These are phyloP conservation scores for Ormia ochracea DNA, from an alignment of 2,888 invertebrate species.

Conservation along the genomic window DNA sequence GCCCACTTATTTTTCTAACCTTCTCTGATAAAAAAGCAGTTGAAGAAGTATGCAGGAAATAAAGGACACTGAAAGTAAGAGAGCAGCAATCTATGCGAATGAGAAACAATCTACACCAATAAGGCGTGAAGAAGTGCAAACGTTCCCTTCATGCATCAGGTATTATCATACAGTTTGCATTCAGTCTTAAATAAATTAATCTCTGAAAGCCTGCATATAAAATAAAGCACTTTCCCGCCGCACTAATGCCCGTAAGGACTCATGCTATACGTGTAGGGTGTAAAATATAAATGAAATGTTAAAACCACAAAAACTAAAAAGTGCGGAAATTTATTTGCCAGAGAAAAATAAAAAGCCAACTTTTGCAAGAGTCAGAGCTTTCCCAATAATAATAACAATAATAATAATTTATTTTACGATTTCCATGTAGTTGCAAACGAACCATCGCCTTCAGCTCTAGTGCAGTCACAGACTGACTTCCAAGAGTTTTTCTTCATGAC, in stretches of 20 bases:
- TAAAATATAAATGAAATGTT: neutral
- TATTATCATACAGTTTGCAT: too few relatives aligned
- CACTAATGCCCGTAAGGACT: neutral
- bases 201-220: too few relatives aligned
- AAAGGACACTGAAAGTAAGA: neutral
- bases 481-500: neutral
- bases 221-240: neutral
- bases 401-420: slow-evolving; percentile 48
- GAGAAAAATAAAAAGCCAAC: neutral
- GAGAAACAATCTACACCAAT: neutral
- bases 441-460: slow-evolving; percentile 10
- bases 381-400: slow-evolving; percentile 31
- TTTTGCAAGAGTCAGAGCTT: slow-evolving; percentile 5
- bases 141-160: too few relatives aligned
- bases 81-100: neutral
- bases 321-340: neutral
- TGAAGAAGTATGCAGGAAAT: neutral
- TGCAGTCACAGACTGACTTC: slow-evolving; percentile 28
- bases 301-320: neutral
- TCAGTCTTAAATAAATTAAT: too few relatives aligned
- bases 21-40: neutral
- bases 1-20: neutral
- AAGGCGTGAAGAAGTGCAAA: neutral
- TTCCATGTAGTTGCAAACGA: slow-evolving; percentile 15
- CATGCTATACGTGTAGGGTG: neutral